phyloP scores from a whole-genome alignment of 2,113 vertebrate genomes.

The Theropithecus gelada region DNA sequence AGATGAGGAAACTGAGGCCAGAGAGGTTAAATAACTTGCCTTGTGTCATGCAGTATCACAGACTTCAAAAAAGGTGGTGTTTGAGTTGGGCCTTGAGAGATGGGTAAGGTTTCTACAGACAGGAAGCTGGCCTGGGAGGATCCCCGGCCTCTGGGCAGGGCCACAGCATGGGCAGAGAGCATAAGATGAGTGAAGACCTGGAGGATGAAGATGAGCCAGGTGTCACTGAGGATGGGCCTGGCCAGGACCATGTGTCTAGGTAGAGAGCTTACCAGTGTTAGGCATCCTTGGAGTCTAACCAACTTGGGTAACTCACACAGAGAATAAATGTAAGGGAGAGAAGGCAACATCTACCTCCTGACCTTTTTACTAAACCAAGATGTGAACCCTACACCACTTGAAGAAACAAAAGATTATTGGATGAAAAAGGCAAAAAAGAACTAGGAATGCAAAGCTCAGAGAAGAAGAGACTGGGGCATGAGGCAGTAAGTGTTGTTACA shows the following conservation, averaged over 20 bases:
- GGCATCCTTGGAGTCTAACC: not conserved
- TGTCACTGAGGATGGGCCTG: not conserved
- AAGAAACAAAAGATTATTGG: not conserved
- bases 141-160: too few relatives aligned
- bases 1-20: not conserved
- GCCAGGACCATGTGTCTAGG: accelerated
- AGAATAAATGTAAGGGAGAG: not conserved
- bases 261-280: too few relatives aligned
- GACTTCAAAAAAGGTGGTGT: not conserved
- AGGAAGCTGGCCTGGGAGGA: not conserved
- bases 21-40: not conserved
- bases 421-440: not conserved
- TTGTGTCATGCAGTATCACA: not conserved
- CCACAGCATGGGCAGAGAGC: not conserved
- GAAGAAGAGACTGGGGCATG: not conserved
- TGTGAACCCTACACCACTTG: not conserved
- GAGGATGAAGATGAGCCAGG: too few relatives aligned
- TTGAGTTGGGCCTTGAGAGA: not conserved
- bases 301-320: not conserved
- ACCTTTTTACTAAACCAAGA: not conserved
- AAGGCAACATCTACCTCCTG: not conserved
- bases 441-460: not conserved
- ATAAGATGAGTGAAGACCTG: not conserved
- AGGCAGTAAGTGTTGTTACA: not conserved
- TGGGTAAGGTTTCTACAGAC: not conserved